Conservation (phyloP, 1,140 invertebrate species). For the Orius insidiosus region DNA sequence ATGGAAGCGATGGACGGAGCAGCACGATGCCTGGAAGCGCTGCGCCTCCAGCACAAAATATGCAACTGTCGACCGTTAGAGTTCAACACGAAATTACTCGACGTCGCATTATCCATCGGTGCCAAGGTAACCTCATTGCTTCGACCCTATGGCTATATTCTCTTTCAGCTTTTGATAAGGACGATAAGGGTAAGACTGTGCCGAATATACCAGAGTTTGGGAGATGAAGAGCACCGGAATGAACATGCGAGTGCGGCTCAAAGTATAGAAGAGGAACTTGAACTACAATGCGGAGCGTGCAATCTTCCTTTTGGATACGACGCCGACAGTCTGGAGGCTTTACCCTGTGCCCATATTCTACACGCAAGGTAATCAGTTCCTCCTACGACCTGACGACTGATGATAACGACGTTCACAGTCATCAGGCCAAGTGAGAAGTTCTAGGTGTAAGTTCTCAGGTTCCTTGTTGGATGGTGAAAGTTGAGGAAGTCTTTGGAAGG, state of each 20-base stretch:
- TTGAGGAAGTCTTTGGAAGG: too few species aligned
- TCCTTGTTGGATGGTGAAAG: too few species aligned
- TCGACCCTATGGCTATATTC: conserved; percentile 1
- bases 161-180: conserved; percentile 48
- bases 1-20: conserved; percentile 78
- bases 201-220: conserved; percentile 57
- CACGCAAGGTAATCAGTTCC: conserved; percentile 57
- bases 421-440: too few species aligned
- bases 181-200: conserved; percentile 56
- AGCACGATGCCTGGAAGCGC: conserved; percentile 54
- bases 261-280: conserved; percentile 49
- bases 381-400: too few species aligned
- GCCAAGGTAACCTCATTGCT: conserved; percentile 40
- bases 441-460: too few species aligned
- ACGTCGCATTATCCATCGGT: conserved; percentile 61
- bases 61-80: conserved; percentile 67
- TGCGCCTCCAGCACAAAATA: conserved; percentile 59
- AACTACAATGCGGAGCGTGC: conserved; percentile 57
- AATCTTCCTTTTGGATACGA: conserved; percentile 54
- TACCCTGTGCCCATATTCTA: conserved; percentile 69
- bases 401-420: too few species aligned
- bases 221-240: conserved; percentile 57
- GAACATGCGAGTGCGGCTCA: conserved; percentile 52
- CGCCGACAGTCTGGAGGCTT: conserved; percentile 50
- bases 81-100: conserved; percentile 60